These are phyloP conservation scores for Coenobita brevimanus DNA, from an alignment of 1,140 invertebrate species.

Conservation along the genomic window DNA sequence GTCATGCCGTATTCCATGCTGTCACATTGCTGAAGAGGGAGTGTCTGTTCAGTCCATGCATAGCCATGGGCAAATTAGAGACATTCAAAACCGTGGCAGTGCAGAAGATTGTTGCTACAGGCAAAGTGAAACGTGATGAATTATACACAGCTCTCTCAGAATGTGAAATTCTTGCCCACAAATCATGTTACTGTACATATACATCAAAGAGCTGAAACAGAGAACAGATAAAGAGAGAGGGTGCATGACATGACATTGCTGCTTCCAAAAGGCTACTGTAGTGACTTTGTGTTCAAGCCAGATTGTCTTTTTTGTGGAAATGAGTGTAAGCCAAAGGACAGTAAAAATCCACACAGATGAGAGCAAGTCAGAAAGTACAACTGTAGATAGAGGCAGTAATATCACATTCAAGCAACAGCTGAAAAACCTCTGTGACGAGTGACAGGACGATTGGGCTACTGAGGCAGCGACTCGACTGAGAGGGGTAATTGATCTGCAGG, in stretches of 20 bases:
- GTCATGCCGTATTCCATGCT: too few relatives aligned
- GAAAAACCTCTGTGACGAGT: conserved; percentile 13
- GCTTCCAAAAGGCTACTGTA: conserved; percentile 17
- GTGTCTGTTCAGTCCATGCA: too few relatives aligned
- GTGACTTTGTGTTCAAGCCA: background rate
- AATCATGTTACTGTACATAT: conserved; percentile 1
- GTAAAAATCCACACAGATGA: background rate
- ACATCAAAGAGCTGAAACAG: conserved; percentile 1
- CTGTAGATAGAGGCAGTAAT: conserved; percentile 11
- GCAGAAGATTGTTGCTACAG: too few relatives aligned
- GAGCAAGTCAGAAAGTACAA: background rate
- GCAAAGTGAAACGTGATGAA: too few relatives aligned
- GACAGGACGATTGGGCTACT: conserved; percentile 17
- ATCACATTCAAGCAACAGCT: conserved; percentile 23
- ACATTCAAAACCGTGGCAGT: background rate
- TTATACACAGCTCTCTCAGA: too few relatives aligned
- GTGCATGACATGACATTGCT: background rate
- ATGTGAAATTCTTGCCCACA: too few relatives aligned
- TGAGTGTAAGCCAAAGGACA: background rate
- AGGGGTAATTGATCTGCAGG: background rate
- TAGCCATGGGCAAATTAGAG: too few relatives aligned
- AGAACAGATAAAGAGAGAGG: background rate
- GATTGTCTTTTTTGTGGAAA: conserved; percentile 6
- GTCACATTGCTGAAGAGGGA: too few relatives aligned
- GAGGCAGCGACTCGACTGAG: conserved; percentile 2